Base-by-base conservation (phyloP, 1,140 invertebrate genomes). In the Brachionus asplanchnoidis region DNA sequence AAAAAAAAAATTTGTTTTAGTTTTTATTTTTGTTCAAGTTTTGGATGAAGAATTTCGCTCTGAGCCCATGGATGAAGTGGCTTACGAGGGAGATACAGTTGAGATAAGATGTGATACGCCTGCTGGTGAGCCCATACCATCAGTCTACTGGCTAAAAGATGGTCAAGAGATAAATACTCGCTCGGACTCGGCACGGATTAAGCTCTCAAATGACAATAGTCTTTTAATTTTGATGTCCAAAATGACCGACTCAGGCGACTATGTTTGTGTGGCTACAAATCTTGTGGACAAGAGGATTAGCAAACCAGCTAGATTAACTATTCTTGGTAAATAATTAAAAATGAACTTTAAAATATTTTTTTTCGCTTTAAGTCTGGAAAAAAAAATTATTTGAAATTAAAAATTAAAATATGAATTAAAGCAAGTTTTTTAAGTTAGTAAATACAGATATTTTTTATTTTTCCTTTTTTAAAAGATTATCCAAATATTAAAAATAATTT, bases 121-220 rank as follows among this genome's bases (percentile, higher is more conserved):
- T 17, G 20, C 20, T 8, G 78, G 78, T 40, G 78, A 80, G 46
- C 78, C 78, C 6, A 26, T 53, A n/a, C 78, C 78, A 36, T 26
- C n/a, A 11, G 78, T 80, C 46, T 80, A 60, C 23, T 80, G 78
- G 78, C 78, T 80, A 32, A 80, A 80, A 36, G 78, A 80, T 36
- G 56, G 56, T 17, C 11, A 56, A 65, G 50, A 80, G 32, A 56
- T 80, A 12, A 50, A 80, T 26, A 80, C 78, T 28, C 28, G 28
- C 26, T 80, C 78, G 6, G 78, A 80, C 42, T 80, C 78, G 36
- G 46, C 78, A n/a, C 78, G 78, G 8, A 53, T 80, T 20, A 80
- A 42, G 12, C 26, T 80, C 42, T 80, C 78, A 80, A 80, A 80
- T 26, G 78, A 80, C 46, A 53, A 32, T 65, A 53, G 44, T 56